Conservation (phyloP, 2,113 vertebrate genomes). For the Nothocercus julius region DNA sequence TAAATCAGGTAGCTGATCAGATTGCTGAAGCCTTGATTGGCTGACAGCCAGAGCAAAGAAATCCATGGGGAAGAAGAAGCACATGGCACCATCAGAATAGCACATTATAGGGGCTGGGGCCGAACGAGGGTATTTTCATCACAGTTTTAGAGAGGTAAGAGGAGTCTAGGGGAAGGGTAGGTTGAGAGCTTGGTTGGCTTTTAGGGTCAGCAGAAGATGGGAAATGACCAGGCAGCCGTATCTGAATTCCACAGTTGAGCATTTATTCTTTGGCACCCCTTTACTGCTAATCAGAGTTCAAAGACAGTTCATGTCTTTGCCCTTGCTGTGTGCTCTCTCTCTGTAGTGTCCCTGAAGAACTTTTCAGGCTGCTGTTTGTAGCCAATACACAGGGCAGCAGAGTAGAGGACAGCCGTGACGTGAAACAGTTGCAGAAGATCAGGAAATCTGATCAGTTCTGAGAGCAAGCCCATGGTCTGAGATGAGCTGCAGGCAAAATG, state of each 20-base stretch:
- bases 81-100: constrained; percentile 40
- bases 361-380: not conserved
- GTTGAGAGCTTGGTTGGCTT: not conserved
- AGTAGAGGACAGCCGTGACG: fast-evolving
- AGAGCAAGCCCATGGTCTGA: not conserved
- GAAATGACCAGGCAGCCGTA: not conserved
- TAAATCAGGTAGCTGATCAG: constrained; percentile 70
- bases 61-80: constrained; percentile 46
- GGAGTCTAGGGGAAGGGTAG: not conserved
- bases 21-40: constrained; percentile 68
- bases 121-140: constrained; percentile 26
- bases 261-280: not conserved
- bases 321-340: not conserved
- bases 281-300: not conserved
- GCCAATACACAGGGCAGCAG: not conserved
- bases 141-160: not conserved
- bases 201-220: not conserved
- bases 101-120: not conserved
- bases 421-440: not conserved
- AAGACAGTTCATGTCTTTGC: constrained; percentile 18
- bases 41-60: constrained; percentile 27
- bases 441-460: not conserved
- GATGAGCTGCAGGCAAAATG: not conserved
- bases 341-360: not conserved
- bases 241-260: not conserved